These are phyloP conservation scores for Equus quagga DNA, from an alignment of 2,113 vertebrate species.

Conservation along the genomic window DNA sequence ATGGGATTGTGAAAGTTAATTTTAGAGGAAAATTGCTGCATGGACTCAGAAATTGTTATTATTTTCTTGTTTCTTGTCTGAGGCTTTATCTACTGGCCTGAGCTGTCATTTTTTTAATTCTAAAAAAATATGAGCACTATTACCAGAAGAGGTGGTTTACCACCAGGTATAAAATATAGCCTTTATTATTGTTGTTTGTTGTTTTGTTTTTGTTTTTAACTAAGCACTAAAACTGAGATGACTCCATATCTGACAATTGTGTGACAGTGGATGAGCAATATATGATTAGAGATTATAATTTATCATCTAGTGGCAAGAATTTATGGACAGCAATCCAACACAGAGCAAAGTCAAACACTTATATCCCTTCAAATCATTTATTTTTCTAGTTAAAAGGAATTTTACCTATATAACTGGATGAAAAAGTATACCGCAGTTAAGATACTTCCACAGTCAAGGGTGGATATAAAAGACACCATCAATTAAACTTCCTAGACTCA, in stretches of 20 bases:
- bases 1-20: constrained; percentile 45
- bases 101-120: constrained; percentile 54
- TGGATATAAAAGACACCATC: neutral
- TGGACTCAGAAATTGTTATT: constrained; percentile 48
- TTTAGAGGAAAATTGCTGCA: constrained; percentile 72
- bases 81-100: neutral
- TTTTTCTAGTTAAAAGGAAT: neutral
- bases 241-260: neutral
- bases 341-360: neutral
- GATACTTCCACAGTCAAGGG: neutral
- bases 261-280: neutral
- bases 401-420: neutral
- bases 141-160: neutral
- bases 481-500: neutral
- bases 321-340: neutral
- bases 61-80: constrained; percentile 59
- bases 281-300: constrained; percentile 42
- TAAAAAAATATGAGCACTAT: neutral
- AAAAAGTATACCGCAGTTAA: neutral
- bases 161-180: neutral
- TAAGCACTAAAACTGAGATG: neutral
- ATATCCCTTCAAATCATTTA: neutral
- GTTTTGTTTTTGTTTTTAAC: constrained; percentile 33
- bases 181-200: constrained; percentile 35
- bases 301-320: neutral